Evolutionary conservation across 2,888 invertebrate species (phyloP), one percentile per base, ranked within the genome.

Genomic region (Idaea straminata): DNA sequence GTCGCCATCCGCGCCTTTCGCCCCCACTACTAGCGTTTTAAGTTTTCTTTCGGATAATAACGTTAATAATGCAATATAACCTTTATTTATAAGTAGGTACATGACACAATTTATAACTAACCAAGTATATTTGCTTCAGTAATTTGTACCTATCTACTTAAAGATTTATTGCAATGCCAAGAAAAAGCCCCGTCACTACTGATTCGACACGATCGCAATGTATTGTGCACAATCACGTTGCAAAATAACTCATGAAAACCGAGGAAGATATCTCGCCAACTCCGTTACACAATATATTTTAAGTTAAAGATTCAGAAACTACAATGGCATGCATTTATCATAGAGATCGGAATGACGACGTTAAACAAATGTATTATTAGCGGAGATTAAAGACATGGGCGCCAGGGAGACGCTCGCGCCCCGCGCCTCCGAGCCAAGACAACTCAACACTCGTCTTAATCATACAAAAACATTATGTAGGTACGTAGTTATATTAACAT

Each of bases 331-430:
- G 64, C 62, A 72, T 72, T 67, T 69, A 72, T 69, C 70, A 70
- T 69, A 65, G 66, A 35, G 61, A 71, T 61, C 66, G 69, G 68
- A 68, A 64, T 63, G 74, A 70, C 73, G 76, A 73, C 72, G 74
- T 77, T 81, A 78, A 80, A 82, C 79, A 82, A 83, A 76, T 80
- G 77, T 79, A 80, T 79, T 78, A 83, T 82, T 83, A 83, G 83
- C 78, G 69, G 65, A 72, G 76, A 77, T 74, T 67, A 77, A 79
- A 73, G 77, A 65, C 73, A 73, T 69, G 69, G 75, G 77, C 77
- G 76, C 78, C 77, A 74, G 71, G 75, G 75, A 68, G 58, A 58
- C 73, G 70, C 62, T 62, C 57, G 64, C 66, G 63, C 62, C 69
- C 57, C 62, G 65, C 66, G 67, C 68, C 69, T 63, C 65, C 25